Percentiles rank a stretch among this genome's conserved stretches.
phyloP scores from a whole-genome alignment of 2,797 vertebrate genomes.

The Muscicapa comitata region DNA sequence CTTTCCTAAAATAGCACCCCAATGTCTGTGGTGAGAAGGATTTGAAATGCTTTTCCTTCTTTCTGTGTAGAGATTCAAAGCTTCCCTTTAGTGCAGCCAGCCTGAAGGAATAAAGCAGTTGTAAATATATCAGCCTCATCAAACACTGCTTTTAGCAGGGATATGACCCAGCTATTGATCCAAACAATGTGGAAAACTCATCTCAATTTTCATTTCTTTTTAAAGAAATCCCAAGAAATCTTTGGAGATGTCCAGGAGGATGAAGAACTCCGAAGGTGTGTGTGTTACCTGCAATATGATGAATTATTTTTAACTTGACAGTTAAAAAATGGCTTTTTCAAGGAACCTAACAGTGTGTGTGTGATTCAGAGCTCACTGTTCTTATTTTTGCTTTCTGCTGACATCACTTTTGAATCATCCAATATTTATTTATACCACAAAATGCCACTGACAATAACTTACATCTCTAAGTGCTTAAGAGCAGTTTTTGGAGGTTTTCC shows the following conservation, averaged over 20 bases:
- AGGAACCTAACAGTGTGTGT: not conserved
- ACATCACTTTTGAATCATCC: not conserved
- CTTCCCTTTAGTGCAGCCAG: not conserved
- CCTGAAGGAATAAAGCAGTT: not conserved
- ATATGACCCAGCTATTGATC: not conserved
- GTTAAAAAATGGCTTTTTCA: not conserved
- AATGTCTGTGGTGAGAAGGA: not conserved
- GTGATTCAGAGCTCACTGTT: not conserved
- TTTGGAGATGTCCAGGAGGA: constrained; percentile 82
- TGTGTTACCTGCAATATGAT: not conserved
- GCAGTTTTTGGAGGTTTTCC: not conserved
- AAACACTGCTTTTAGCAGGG: not conserved
- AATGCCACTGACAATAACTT: not conserved
- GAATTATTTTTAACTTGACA: not conserved
- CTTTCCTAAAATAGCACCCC: not conserved
- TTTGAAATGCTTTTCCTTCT: not conserved
- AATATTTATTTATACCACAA: not conserved
- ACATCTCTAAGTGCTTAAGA: not conserved
- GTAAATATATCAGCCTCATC: not conserved
- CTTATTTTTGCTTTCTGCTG: not conserved
- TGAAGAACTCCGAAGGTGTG: constrained; percentile 86
- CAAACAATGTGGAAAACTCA: not conserved
- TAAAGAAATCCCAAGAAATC: constrained; percentile 71
- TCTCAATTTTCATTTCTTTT: not conserved
- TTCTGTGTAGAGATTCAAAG: not conserved